A percentile compares a stretch with the other conserved stretches of the same genome.
phyloP scores from a whole-genome alignment of 2,888 invertebrate species.

The Nomada flava region DNA sequence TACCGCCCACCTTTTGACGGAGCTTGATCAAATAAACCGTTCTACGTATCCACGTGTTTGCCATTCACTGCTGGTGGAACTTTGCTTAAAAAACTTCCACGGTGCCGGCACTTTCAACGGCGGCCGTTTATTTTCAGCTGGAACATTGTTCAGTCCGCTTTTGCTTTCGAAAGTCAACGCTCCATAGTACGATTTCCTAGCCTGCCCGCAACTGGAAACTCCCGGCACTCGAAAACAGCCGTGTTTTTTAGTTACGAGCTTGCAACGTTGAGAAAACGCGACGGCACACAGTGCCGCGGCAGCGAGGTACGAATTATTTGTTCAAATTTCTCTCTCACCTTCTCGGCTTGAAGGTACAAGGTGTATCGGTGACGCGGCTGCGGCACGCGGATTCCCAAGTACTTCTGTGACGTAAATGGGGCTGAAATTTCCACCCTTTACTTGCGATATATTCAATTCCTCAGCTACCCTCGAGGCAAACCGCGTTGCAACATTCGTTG shows the following conservation, averaged over 20 bases:
- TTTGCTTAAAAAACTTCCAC: constrained; percentile 33
- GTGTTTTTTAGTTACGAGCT: constrained; percentile 11
- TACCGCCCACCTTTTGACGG: neutral
- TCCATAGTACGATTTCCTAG: neutral
- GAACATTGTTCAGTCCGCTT: constrained; percentile 22
- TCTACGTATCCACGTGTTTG: neutral
- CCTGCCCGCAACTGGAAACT: neutral
- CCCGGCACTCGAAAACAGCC: constrained; percentile 4
- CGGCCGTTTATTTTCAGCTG: constrained; percentile 23
- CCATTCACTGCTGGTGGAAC: neutral
- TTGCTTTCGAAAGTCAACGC: constrained; percentile 22
- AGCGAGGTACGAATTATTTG: constrained; percentile 25
- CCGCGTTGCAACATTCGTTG: neutral
- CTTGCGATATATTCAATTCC: neutral
- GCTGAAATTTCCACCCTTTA: neutral
- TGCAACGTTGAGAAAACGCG: neutral
- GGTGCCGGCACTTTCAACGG: constrained; percentile 13
- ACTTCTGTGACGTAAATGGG: neutral
- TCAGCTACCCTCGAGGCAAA: neutral
- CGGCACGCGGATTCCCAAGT: neutral
- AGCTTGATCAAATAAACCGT: constrained; percentile 48
- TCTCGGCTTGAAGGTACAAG: too few species aligned
- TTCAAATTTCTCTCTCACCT: neutral
- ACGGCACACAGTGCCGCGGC: neutral
- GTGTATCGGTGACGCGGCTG: neutral